phyloP scores from a whole-genome alignment of 2,888 invertebrate species.

The Eupithecia centaureata region DNA sequence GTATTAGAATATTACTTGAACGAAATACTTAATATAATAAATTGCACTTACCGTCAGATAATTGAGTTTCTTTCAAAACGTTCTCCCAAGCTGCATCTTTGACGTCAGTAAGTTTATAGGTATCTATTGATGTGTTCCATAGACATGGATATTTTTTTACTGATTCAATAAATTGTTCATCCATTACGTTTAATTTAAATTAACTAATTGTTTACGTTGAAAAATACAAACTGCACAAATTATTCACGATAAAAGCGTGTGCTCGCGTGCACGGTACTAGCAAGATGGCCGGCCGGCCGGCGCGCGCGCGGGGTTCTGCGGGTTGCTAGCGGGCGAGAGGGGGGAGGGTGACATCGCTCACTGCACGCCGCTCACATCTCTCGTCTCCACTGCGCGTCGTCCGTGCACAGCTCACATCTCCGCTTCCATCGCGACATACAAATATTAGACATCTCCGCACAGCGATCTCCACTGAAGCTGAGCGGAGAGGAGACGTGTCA shows the following conservation, averaged over 20 bases:
- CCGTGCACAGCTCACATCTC: too few species aligned
- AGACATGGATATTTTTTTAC: conserved; percentile 45
- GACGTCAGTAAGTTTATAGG: conserved; percentile 33
- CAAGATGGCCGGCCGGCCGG: conserved; percentile 23
- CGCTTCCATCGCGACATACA: too few species aligned
- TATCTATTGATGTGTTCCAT: conserved; percentile 38
- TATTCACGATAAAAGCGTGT: conserved; percentile 38
- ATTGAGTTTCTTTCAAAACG: conserved; percentile 38
- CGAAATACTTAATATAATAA: conserved; percentile 35
- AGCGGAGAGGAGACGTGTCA: too few species aligned
- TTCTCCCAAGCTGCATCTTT: conserved; percentile 39
- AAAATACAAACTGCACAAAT: conserved; percentile 36
- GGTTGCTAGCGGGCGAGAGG: conserved; percentile 33
- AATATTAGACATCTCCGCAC: too few species aligned
- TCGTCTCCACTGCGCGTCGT: too few species aligned
- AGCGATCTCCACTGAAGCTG: too few species aligned
- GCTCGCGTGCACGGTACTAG: conserved; percentile 38
- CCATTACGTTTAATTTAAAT: conserved; percentile 35
- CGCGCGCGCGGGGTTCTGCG: conserved; percentile 35
- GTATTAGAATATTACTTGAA: conserved; percentile 30
- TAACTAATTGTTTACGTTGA: conserved; percentile 36
- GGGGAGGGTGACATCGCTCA: conserved; percentile 33
- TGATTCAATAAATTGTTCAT: conserved; percentile 42
- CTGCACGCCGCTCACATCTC: too few species aligned
- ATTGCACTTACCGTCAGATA: conserved; percentile 35